Evolutionary conservation across 2,797 vertebrate species (phyloP), one percentile per base, ranked within the genome.

Genomic region (Premnoplex brunnescens): DNA sequence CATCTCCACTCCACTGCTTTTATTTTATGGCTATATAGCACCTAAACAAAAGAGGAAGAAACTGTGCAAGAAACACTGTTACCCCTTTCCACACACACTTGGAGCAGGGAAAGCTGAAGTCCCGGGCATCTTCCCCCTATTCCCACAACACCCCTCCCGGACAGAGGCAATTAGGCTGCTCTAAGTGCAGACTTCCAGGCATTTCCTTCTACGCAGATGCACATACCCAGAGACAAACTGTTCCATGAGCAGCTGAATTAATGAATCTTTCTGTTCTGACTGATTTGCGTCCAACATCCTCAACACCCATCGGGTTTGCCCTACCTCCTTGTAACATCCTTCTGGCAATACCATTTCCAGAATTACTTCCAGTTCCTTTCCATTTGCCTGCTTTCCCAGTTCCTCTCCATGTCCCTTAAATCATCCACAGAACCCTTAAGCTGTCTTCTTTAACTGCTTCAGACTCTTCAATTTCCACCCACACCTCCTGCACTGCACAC

Each of bases 191-290:
- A 95, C 83, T 95, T 95, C 93, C 96, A 95, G 91, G 93, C 93
- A 91, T 41, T 96, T 96, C 94, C 96, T 95, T 93, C 90, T 63
- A 59, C 6, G 20, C 80, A 95, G 43, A 37, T 75, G 75, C 37
- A 73, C 60, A 15, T 30, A 94, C 14, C 62, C 91, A 89, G 84
- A 95, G 93, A 96, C 93, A 95, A 93, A 96, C 66, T 88, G 90
- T 96, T 93, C 94, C 85, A 69, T 6, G 14, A 86, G 62, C 85
- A 90, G 80, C 55, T 90, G 93, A 93, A 82, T 88, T 95, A 88
- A 93, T 91, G 14, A 76, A 69, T 84, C 56, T 69, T 88, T 76
- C 80, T 63, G 21, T 63, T 63, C 85, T 95, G 83, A 91, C 73
- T 91, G 83, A 93, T 86, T 86, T 74, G 74, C 2, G 2, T 91